phyloP scores from a whole-genome alignment of 2,888 invertebrate genomes.

The Brassicogethes aeneus region DNA sequence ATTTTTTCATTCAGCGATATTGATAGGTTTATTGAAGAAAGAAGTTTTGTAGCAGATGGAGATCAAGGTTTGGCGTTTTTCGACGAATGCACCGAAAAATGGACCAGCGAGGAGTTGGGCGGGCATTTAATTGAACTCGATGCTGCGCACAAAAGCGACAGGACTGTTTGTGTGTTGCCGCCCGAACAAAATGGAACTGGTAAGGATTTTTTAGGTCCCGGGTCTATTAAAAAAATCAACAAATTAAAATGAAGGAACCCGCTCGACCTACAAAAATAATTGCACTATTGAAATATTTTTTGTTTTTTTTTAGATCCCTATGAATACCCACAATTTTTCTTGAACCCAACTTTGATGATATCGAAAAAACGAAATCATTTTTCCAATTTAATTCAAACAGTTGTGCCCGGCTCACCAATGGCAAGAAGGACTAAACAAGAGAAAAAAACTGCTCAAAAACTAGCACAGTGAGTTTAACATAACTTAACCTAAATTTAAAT shows the following conservation, averaged over 20 bases:
- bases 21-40: constrained; percentile 97
- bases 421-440: constrained; percentile 92
- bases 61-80: constrained; percentile 94
- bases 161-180: constrained; percentile 91
- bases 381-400: constrained; percentile 34
- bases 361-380: constrained; percentile 32
- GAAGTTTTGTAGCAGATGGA: constrained; percentile 96
- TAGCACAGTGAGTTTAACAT: constrained; percentile 46
- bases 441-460: constrained; percentile 82
- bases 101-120: constrained; percentile 48
- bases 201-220: constrained; percentile 16
- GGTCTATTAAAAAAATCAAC: too few species aligned
- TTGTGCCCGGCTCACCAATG: constrained; percentile 77
- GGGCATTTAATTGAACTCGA: constrained; percentile 72
- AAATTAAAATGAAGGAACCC: too few species aligned
- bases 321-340: too few species aligned
- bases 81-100: constrained; percentile 90
- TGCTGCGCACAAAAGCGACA: constrained; percentile 69
- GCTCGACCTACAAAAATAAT: too few species aligned
- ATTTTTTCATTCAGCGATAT: too few species aligned
- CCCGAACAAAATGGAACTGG: constrained; percentile 62
- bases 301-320: too few species aligned
- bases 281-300: too few species aligned
- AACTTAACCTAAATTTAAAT: neutral
- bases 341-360: constrained; percentile 52